phyloP scores from a whole-genome alignment of 2,797 vertebrate species.

The Chaunax sp. region DNA sequence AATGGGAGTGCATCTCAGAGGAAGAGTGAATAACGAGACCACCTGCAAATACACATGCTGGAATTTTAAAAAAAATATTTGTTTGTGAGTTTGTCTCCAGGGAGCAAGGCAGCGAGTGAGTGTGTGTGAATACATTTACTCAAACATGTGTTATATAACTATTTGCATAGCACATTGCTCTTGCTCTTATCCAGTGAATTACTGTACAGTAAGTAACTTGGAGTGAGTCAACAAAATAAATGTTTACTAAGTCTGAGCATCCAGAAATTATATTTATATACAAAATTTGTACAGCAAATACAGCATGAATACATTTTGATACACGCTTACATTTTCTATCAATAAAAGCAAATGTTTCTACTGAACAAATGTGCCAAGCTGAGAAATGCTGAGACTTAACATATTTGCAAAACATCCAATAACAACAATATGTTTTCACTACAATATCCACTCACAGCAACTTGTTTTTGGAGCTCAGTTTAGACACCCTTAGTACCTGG shows the following conservation, averaged over 20 bases:
- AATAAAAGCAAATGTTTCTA: background rate
- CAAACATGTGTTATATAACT: slow-evolving; percentile 33
- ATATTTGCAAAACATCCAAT: background rate
- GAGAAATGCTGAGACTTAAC: background rate
- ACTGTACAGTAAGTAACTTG: slow-evolving; percentile 17
- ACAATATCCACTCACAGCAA: background rate
- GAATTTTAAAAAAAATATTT: slow-evolving; percentile 38
- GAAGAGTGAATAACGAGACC: slow-evolving; percentile 59
- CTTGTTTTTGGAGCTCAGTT: background rate
- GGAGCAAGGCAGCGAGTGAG: slow-evolving; percentile 23
- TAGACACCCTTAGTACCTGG: background rate
- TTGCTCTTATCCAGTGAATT: slow-evolving; percentile 16
- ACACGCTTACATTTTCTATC: background rate
- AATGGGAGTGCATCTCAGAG: slow-evolving; percentile 35
- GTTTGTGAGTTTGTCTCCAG: slow-evolving; percentile 34
- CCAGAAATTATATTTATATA: background rate
- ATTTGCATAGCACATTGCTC: slow-evolving; percentile 32
- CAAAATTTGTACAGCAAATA: background rate
- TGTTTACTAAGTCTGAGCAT: slow-evolving; percentile 12
- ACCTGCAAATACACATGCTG: slow-evolving; percentile 38
- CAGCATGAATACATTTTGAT: too few species aligned
- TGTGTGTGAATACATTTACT: slow-evolving; percentile 21
- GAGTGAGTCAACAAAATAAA: slow-evolving; percentile 18
- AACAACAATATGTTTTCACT: background rate
- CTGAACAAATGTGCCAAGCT: background rate